Percentiles rank a stretch among this genome's conserved stretches.
These are phyloP conservation scores for Adelges cooleyi DNA, from an alignment of 1,140 invertebrate genomes.

Conservation along the genomic window DNA sequence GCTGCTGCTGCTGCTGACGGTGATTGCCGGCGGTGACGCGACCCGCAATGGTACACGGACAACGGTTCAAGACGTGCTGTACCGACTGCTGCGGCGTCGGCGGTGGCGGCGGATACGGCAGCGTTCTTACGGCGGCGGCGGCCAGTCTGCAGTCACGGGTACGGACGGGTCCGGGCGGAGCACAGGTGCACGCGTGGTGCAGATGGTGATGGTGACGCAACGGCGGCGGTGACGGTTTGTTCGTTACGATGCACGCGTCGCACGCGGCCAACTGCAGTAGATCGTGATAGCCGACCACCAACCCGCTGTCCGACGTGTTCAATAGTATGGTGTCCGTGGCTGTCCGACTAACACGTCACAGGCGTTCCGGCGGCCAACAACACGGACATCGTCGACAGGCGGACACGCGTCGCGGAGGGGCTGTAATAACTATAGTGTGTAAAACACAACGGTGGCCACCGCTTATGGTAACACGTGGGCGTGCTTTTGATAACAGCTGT, in stretches of 20 bases:
- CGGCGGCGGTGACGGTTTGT: background rate
- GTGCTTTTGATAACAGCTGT: background rate
- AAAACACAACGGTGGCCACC: too few relatives aligned
- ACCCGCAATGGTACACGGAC: background rate
- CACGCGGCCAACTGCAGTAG: background rate
- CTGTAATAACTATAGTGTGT: too few relatives aligned
- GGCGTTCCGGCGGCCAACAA: background rate
- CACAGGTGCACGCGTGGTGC: background rate
- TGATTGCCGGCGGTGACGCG: background rate
- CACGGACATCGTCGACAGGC: too few relatives aligned
- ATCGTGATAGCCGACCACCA: constrained; percentile 2
- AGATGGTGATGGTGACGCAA: background rate
- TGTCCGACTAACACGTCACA: background rate
- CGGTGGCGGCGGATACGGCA: background rate
- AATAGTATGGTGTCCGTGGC: background rate
- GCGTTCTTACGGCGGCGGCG: background rate
- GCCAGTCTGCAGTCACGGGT: constrained; percentile 17
- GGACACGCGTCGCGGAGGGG: too few relatives aligned
- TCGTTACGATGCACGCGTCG: background rate
- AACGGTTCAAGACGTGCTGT: background rate
- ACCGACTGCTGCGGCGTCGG: background rate
- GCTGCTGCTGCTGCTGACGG: background rate
- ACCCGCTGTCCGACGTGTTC: background rate
- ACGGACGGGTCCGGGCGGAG: background rate
- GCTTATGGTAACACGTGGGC: background rate